A percentile compares a stretch with the other conserved stretches of the same genome.
phyloP scores from a whole-genome alignment of 92 coral and sea anemone genomes.

The Siderastrea siderea region DNA sequence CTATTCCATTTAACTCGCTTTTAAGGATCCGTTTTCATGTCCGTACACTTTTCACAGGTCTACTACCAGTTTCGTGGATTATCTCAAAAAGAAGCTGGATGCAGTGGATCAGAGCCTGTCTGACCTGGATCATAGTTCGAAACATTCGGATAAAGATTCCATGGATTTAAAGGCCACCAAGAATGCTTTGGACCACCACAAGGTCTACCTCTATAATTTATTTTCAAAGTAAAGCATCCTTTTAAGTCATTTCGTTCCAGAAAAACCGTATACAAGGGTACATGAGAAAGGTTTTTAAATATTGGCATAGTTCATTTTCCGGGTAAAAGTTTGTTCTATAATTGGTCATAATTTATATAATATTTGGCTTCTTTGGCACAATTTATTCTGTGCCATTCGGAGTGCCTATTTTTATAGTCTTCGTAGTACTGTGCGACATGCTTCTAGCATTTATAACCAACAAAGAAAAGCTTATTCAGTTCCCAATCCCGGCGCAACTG shows the following conservation, averaged over 20 bases:
- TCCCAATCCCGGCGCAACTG: too few species aligned
- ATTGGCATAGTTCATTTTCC: too few species aligned
- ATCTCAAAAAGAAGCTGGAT: conserved; percentile 38
- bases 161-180: conserved; percentile 55
- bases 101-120: conserved; percentile 27
- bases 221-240: neutral
- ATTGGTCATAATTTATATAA: too few species aligned
- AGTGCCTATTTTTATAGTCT: too few species aligned
- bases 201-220: neutral
- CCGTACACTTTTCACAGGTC: neutral
- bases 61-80: conserved; percentile 19
- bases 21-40: neutral
- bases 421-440: too few species aligned
- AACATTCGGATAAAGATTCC: conserved; percentile 36
- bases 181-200: conserved; percentile 26
- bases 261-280: too few species aligned
- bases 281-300: too few species aligned
- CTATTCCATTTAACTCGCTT: neutral
- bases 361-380: too few species aligned
- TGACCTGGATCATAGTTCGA: conserved; percentile 21
- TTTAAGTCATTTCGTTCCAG: neutral
- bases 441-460: too few species aligned
- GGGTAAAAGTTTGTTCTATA: too few species aligned
- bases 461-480: too few species aligned
- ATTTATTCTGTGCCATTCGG: too few species aligned